Evolutionary conservation across 2,113 vertebrate genomes (phyloP).

Genomic region (Egretta garzetta): DNA sequence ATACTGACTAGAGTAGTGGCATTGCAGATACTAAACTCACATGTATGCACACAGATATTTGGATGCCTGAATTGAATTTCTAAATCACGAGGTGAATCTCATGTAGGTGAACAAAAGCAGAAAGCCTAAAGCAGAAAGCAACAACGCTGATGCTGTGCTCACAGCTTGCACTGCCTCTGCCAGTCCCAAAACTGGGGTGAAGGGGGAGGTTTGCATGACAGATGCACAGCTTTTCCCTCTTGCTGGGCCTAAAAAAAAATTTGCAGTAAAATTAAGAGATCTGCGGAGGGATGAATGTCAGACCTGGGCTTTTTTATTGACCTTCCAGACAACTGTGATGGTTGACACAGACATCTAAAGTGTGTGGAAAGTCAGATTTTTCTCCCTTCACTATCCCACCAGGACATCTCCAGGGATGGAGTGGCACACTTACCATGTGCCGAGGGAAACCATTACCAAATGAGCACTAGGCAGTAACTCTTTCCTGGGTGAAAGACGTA

Average conservation of each 20-base stretch:
- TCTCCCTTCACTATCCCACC: not conserved
- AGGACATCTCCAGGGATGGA: not conserved
- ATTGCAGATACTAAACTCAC: not conserved
- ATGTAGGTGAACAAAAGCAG: not conserved
- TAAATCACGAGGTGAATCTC: not conserved
- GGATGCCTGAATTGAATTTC: not conserved
- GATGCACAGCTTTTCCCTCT: not conserved
- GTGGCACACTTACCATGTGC: not conserved
- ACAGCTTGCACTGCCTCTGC: not conserved
- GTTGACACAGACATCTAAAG: not conserved
- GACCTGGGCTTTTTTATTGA: not conserved
- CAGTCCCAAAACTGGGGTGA: not conserved
- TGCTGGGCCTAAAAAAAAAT: not conserved
- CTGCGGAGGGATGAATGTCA: not conserved
- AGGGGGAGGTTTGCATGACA: not conserved
- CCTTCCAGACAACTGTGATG: not conserved
- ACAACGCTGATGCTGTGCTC: not conserved
- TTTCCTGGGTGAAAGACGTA: not conserved
- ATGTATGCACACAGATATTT: not conserved
- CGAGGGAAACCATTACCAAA: not conserved
- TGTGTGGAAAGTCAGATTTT: not conserved
- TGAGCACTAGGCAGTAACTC: not conserved
- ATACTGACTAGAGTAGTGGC: not conserved
- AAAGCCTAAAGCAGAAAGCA: not conserved
- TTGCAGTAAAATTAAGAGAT: not conserved